Percentiles rank a stretch among this genome's conserved stretches.
phyloP scores from a whole-genome alignment of 2,888 invertebrate genomes.

The Coleophora flavipennella region DNA sequence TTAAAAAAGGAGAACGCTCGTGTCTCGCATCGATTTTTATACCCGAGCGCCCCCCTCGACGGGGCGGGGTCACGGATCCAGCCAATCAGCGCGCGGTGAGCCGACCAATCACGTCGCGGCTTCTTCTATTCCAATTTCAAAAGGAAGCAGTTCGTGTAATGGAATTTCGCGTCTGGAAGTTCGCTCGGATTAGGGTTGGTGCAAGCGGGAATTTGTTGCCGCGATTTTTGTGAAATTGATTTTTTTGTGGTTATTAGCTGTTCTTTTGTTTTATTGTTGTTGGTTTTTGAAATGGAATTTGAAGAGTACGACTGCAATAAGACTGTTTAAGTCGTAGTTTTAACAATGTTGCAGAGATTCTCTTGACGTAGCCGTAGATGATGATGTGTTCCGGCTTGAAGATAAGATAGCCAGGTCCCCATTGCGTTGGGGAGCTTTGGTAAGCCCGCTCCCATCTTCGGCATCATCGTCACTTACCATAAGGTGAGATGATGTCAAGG shows the following conservation, averaged over 20 bases:
- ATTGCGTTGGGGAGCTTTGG: too few species aligned
- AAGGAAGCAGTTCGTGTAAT: constrained; percentile 52
- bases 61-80: constrained; percentile 58
- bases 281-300: too few species aligned
- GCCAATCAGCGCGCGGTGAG: constrained; percentile 64
- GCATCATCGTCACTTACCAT: too few species aligned
- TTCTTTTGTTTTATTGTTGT: constrained; percentile 14
- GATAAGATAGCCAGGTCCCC: too few species aligned
- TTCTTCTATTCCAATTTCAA: constrained; percentile 50
- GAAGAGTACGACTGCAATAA: too few species aligned
- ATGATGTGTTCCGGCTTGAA: too few species aligned
- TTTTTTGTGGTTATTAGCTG: constrained; percentile 26
- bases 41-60: constrained; percentile 33
- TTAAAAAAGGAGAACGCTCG: constrained; percentile 55
- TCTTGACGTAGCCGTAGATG: too few species aligned
- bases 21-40: constrained; percentile 67
- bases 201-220: constrained; percentile 47
- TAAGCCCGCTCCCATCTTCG: too few species aligned
- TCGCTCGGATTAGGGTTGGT: constrained; percentile 44
- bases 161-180: constrained; percentile 59
- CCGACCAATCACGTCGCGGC: constrained; percentile 58
- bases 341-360: too few species aligned
- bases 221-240: constrained; percentile 17
- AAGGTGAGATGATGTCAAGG: too few species aligned
- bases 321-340: too few species aligned